A percentile compares a stretch with the other conserved stretches of the same genome.
phyloP scores from a whole-genome alignment of 2,113 vertebrate genomes.

The Aegithalos caudatus region DNA sequence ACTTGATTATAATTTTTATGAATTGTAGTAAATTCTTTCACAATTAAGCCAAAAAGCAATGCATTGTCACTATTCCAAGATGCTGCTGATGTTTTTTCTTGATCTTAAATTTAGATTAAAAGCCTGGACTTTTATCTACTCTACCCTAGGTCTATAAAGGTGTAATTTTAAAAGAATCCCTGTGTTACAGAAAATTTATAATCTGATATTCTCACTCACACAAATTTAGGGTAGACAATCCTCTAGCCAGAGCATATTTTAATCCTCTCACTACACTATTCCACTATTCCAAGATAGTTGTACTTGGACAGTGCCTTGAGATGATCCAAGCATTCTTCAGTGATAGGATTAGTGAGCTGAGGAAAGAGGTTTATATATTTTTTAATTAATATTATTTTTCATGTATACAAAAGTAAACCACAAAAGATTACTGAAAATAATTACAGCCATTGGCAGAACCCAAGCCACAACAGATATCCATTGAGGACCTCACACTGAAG shows the following conservation, averaged over 20 bases:
- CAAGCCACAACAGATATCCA: background rate
- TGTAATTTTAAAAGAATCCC: background rate
- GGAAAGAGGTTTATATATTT: background rate
- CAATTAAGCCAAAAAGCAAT: background rate
- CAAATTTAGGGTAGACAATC: background rate
- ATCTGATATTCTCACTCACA: background rate
- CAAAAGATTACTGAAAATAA: background rate
- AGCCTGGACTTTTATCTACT: background rate
- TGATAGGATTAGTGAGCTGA: background rate
- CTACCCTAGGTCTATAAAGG: background rate
- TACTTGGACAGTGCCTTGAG: background rate
- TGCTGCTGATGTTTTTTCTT: background rate
- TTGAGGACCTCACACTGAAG: background rate
- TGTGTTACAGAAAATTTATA: background rate
- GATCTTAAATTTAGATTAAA: background rate
- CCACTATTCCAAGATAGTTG: background rate
- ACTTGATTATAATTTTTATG: background rate
- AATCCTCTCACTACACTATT: background rate
- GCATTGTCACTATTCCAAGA: background rate
- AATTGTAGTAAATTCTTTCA: background rate
- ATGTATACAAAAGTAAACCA: background rate
- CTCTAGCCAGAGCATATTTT: background rate
- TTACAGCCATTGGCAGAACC: background rate
- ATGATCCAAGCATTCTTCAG: background rate
- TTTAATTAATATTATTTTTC: background rate